Base-by-base conservation (phyloP, 1,140 invertebrate species). In the Cotesia typhae region DNA sequence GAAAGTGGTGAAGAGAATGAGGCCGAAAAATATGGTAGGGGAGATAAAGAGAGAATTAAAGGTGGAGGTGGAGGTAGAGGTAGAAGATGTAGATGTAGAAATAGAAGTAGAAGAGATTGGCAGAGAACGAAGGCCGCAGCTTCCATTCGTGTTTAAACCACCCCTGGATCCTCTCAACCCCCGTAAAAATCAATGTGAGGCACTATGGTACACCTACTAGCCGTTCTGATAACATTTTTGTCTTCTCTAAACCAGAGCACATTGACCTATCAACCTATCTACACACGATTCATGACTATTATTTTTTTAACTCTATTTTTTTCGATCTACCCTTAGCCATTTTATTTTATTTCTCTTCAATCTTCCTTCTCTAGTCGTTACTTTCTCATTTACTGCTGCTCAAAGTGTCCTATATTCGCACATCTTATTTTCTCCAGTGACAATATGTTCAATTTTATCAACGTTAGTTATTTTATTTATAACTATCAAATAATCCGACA, bases 131-230 rank as follows among this genome's bases (percentile, higher is more conserved):
- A 72, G 70, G 67, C 61, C 73, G 71, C 70, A 71, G 73, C 67
- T 60, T 76, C 72, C 68, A 71, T 70, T 73, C 65, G 60, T 75
- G 70, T 60, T 38, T 66, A 63, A 69, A 66, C 74, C 74, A 74
- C 75, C 76, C 77, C 78, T 74, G 76, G 76, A 73, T 75, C 73
- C 66, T 75, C 73, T 41, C 73, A 76, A 77, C 73, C 73, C 80
- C 68, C 72, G 70, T 70, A 73, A 81, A 81, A 81, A 80, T 80
- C 80, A 79, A 81, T 80, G 80, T 76, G 77, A 79, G 70, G 64
- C 37, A 41, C 60, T 61, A 63, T 77, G 73, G 76, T 78, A 73
- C 74, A 72, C 72, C 74, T 80, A 79, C 78, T 79, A 79, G 73
- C 77, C 78, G 53, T 79, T 72, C 76, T 74, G 78, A 77, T 79